Percentiles rank a stretch among this genome's conserved stretches.
These are phyloP conservation scores for Chamaedrilus cognettii DNA, from an alignment of 2,888 invertebrate species.

Conservation along the genomic window DNA sequence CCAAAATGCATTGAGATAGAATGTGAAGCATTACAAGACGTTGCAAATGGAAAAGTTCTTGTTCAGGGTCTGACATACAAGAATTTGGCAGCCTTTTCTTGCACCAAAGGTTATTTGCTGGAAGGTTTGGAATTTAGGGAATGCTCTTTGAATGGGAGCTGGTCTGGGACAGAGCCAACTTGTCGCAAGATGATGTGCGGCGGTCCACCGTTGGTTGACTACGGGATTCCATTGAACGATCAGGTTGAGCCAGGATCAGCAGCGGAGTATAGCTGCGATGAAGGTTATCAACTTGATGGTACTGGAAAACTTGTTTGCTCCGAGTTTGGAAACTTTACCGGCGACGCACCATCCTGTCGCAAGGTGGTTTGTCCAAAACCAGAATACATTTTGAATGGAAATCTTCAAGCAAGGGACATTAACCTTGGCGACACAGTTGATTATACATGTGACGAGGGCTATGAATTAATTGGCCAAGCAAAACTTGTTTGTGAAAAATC, in stretches of 20 bases:
- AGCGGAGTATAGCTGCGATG: constrained; percentile 28
- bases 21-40: constrained; percentile 10
- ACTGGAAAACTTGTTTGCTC: constrained; percentile 20
- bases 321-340: constrained; percentile 20
- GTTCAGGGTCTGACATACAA: constrained; percentile 14
- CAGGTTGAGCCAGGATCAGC: constrained; percentile 13
- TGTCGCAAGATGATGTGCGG: constrained; percentile 21
- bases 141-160: constrained; percentile 28
- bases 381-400: constrained; percentile 19
- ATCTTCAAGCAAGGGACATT: constrained; percentile 11
- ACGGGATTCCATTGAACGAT: constrained; percentile 36
- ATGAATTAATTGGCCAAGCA: constrained; percentile 60
- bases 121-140: constrained; percentile 5
- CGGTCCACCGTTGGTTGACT: constrained; percentile 24
- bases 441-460: constrained; percentile 68
- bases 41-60: constrained; percentile 39
- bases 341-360: constrained; percentile 12
- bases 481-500: constrained; percentile 69
- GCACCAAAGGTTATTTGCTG: constrained; percentile 42
- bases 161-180: constrained; percentile 24
- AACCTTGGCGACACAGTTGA: constrained; percentile 2
- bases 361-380: constrained; percentile 21
- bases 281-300: constrained; percentile 40
- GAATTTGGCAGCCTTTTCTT: constrained; percentile 23
- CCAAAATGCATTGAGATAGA: constrained; percentile 23